Conservation (phyloP, 2,888 invertebrate genomes). For the Anoncus sp. region DNA sequence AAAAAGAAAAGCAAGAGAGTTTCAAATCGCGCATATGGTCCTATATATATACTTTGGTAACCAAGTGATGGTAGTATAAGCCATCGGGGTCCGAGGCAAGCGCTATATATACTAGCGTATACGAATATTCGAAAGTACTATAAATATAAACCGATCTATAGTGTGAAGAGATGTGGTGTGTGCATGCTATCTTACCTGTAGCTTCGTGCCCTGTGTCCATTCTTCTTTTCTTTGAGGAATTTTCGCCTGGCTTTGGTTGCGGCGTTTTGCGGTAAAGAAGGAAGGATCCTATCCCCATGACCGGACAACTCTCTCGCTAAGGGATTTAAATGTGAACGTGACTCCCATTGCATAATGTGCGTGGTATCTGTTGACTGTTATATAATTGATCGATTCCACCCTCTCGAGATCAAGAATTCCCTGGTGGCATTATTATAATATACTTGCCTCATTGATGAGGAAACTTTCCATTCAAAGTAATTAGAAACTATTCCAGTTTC, state of each 20-base stretch:
- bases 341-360: too few relatives aligned
- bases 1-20: conserved; percentile 28
- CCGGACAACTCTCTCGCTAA: too few relatives aligned
- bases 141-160: conserved; percentile 12
- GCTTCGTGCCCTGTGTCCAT: conserved; percentile 11
- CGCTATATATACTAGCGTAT: background rate
- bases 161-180: conserved; percentile 9
- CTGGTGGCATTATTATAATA: background rate
- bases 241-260: conserved; percentile 3
- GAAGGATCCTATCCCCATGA: too few relatives aligned
- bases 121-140: background rate
- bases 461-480: background rate
- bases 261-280: too few relatives aligned
- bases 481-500: background rate
- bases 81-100: too few relatives aligned
- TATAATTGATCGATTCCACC: too few relatives aligned
- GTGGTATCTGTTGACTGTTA: too few relatives aligned
- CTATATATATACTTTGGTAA: too few relatives aligned
- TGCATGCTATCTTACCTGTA: conserved; percentile 13
- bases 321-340: too few relatives aligned
- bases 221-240: conserved; percentile 13
- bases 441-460: background rate
- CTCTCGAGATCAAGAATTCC: conserved; percentile 1
- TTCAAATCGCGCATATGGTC: conserved; percentile 31
- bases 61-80: too few relatives aligned